A percentile compares a stretch with the other conserved stretches of the same genome.
These are phyloP conservation scores for Xenopus petersii DNA, from an alignment of 2,797 vertebrate genomes.

Conservation along the genomic window DNA sequence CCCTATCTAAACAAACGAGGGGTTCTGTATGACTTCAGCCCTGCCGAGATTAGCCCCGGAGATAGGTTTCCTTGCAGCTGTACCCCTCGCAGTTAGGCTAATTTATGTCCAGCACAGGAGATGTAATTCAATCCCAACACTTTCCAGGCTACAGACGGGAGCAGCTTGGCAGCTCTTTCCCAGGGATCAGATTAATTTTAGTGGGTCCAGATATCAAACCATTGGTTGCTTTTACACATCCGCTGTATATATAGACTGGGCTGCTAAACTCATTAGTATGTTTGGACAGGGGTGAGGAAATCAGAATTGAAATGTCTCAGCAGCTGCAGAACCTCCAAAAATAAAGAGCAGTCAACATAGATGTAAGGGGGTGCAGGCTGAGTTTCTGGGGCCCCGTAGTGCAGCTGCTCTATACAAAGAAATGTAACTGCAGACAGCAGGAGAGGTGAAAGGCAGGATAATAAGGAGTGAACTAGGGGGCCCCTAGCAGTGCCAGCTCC, in stretches of 20 bases:
- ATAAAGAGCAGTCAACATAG: too few species aligned
- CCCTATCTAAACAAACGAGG: too few species aligned
- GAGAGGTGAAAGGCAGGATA: too few species aligned
- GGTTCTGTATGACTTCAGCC: too few species aligned
- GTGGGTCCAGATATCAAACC: background rate
- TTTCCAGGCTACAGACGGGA: conserved; percentile 6
- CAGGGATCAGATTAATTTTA: background rate
- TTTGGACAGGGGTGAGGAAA: background rate
- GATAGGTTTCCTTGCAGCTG: background rate
- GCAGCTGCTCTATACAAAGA: too few species aligned
- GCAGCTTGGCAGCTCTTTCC: background rate
- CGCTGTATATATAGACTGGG: background rate
- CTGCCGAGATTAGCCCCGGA: background rate
- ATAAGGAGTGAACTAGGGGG: too few species aligned
- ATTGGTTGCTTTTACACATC: background rate
- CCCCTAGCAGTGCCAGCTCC: too few species aligned
- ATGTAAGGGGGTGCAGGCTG: too few species aligned
- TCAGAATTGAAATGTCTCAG: background rate
- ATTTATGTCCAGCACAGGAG: conserved; percentile 1
- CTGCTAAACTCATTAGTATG: background rate
- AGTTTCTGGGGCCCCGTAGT: too few species aligned
- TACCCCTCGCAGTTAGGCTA: conserved; percentile 6
- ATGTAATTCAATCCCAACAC: conserved; percentile 25
- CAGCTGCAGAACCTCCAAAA: background rate
- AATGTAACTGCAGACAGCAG: too few species aligned